These are phyloP conservation scores for Lepidocyrtinus sp. DNA, from an alignment of 2,888 invertebrate species.

Conservation along the genomic window DNA sequence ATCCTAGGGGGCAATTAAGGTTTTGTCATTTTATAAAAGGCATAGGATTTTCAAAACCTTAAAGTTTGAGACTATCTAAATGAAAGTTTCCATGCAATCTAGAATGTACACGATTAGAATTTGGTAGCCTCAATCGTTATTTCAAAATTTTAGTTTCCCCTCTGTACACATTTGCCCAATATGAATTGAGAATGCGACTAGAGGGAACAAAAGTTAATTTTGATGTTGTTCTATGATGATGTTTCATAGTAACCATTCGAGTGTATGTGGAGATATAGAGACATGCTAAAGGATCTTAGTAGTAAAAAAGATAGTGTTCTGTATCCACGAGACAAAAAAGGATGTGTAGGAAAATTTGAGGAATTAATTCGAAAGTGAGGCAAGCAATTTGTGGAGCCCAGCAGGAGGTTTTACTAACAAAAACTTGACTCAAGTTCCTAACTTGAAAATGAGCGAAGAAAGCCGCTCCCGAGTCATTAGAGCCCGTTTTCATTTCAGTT, in stretches of 20 bases:
- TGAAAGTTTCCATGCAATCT: too few relatives aligned
- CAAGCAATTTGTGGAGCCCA: conserved; percentile 53
- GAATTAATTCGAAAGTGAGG: conserved; percentile 55
- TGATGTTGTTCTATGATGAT: not conserved
- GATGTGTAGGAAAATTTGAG: conserved; percentile 41
- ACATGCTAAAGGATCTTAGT: not conserved
- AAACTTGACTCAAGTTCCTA: conserved; percentile 12
- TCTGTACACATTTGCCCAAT: too few relatives aligned
- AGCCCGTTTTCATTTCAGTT: conserved; percentile 60
- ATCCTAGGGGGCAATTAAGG: too few relatives aligned
- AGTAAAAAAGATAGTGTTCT: not conserved
- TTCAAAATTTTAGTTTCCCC: not conserved
- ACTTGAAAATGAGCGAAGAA: not conserved
- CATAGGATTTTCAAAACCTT: not conserved
- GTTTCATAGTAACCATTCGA: not conserved
- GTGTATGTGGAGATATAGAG: not conserved
- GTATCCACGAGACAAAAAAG: not conserved
- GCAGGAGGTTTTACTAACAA: conserved; percentile 37
- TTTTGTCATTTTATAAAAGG: too few relatives aligned
- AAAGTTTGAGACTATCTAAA: not conserved
- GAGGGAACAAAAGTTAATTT: not conserved
- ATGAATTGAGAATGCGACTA: not conserved
- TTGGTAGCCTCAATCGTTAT: not conserved
- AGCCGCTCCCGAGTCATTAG: conserved; percentile 54
- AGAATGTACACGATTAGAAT: not conserved